phyloP scores from a whole-genome alignment of 2,113 vertebrate species.

The Lanius collurio region DNA sequence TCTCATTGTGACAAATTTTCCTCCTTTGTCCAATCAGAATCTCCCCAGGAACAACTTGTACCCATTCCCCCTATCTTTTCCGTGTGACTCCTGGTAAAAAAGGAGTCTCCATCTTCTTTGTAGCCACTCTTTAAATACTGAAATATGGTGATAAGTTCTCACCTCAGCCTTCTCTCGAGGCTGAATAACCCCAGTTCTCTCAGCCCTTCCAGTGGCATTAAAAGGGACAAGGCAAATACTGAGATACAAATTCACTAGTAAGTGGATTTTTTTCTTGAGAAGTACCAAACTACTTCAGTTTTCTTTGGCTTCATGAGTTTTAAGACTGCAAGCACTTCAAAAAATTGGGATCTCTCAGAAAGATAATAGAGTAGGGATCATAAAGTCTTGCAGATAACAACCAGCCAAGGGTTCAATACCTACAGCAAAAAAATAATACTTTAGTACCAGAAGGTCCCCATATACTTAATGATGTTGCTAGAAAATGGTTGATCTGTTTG shows the following conservation, averaged over 20 bases:
- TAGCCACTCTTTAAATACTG: not conserved
- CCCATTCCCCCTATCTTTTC: not conserved
- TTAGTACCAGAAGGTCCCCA: not conserved
- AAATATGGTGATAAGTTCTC: not conserved
- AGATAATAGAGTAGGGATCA: not conserved
- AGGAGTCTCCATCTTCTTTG: not conserved
- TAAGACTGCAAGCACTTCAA: not conserved
- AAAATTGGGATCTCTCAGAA: constrained; percentile 6
- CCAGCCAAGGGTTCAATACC: not conserved
- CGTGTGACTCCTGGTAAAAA: not conserved
- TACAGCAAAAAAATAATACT: not conserved
- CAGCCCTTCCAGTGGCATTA: not conserved
- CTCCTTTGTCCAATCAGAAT: not conserved
- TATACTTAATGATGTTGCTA: not conserved
- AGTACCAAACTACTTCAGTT: not conserved
- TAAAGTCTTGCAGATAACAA: constrained; percentile 8
- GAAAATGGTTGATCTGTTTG: not conserved
- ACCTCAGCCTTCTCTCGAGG: not conserved
- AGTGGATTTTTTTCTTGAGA: not conserved
- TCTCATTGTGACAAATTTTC: not conserved
- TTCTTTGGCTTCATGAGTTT: not conserved
- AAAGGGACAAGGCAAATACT: not conserved
- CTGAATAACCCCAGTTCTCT: not conserved
- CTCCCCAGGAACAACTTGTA: not conserved
- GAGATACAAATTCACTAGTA: not conserved